A percentile compares a stretch with the other conserved stretches of the same genome.
These are phyloP conservation scores for Phocoena phocoena DNA, from an alignment of 2,113 vertebrate species.

Conservation along the genomic window DNA sequence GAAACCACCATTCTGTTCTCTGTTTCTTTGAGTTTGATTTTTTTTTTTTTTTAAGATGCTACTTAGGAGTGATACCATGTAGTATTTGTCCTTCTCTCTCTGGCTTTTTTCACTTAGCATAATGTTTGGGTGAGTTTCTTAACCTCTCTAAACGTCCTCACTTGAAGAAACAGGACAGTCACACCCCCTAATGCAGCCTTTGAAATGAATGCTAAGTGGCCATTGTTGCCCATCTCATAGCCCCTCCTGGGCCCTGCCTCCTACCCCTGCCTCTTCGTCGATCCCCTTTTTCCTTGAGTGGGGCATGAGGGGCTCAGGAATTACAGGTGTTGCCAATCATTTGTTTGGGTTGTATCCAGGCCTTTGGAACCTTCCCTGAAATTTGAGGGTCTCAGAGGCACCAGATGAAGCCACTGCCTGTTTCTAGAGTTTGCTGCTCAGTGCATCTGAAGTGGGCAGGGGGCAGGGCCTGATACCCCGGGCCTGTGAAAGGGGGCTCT, in stretches of 20 bases:
- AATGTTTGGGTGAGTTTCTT: neutral
- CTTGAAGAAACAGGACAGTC: neutral
- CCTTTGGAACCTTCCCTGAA: neutral
- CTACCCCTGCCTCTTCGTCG: too few relatives aligned
- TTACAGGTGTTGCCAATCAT: neutral
- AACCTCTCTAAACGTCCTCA: neutral
- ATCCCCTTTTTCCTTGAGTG: neutral
- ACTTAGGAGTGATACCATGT: neutral
- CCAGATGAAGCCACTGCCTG: neutral
- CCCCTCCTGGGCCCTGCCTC: neutral
- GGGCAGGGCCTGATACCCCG: neutral
- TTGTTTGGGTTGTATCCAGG: neutral
- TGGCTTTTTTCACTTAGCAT: neutral
- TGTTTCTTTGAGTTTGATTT: neutral
- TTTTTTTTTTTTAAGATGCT: neutral
- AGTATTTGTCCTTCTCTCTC: neutral
- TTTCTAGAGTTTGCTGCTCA: neutral
- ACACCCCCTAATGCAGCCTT: neutral
- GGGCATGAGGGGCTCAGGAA: neutral
- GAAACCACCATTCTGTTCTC: neutral
- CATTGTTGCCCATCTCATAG: accelerated
- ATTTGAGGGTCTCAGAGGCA: neutral
- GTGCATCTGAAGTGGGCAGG: neutral
- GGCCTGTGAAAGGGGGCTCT: neutral
- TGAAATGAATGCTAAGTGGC: neutral